Evolutionary conservation across 2,113 vertebrate genomes (phyloP), one percentile per base, ranked within the genome.

Genomic region (Apodemus sylvaticus): DNA sequence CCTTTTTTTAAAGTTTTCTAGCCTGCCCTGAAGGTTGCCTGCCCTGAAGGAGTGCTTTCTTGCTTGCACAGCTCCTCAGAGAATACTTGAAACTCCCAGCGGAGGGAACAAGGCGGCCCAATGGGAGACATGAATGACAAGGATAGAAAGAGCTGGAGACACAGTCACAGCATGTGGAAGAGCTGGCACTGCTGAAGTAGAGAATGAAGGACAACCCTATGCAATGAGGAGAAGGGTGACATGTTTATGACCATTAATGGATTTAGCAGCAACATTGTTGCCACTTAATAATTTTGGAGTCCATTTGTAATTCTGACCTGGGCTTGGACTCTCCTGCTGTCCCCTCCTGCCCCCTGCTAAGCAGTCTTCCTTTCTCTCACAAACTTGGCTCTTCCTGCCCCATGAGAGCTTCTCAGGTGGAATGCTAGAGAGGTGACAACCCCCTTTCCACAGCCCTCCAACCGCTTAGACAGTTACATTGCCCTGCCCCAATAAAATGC

Each of bases 221-320:
- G 66, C 82, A 94, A 91, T 58, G 39, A 94, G 64, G 51, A 93
- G 86, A 83, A 76, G 4, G 36, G 60, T 86, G 91, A 87, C 4
- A 1, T 81, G 95, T 97, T 96, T 92, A 97, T 96, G 85, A 76
- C 60, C 60, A 42, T 74, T 87, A 95, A 96, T 88, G 90, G 90
- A 58, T 96, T 97, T 96, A 96, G 73, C 94, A 95, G 95, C 66
- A 76, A 82, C 62, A 39, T 73, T 94, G 60, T 81, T 66, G 51
- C 64, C 88, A 92, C 89, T 74, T 86, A 89, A 78, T 93, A 88
- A 86, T 94, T 17, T 5, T 51, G 39, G 60, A 79, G 74, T 64
- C 86, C 68, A 36, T 81, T 95, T 90, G 90, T 55, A 86, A 51
- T 92, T 92, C 64, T 91, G 83, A 73, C 73, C 91, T 39, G 78